These are phyloP conservation scores for Dendrolimus kikuchii DNA, from an alignment of 1,140 invertebrate species.

Conservation along the genomic window DNA sequence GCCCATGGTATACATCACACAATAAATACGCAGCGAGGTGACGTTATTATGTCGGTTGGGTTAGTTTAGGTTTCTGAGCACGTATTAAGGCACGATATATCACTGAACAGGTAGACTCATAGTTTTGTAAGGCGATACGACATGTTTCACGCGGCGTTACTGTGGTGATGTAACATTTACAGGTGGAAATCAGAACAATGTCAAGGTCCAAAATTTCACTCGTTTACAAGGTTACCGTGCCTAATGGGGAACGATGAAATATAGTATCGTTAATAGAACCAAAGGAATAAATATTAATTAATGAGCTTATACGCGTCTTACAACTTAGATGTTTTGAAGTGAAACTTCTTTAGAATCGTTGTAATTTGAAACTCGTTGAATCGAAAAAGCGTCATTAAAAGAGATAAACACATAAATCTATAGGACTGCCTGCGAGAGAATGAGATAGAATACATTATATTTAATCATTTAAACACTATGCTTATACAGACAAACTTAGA, in stretches of 20 bases:
- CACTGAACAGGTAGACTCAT: slow-evolving; percentile 15
- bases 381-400: too few relatives aligned
- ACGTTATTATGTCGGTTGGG: background rate
- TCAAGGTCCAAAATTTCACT: slow-evolving; percentile 49
- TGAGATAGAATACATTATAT: too few relatives aligned
- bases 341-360: too few relatives aligned
- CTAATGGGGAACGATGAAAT: background rate
- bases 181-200: slow-evolving; percentile 39
- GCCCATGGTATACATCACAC: slow-evolving; percentile 6
- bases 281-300: too few relatives aligned
- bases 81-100: slow-evolving; percentile 22
- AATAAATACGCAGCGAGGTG: slow-evolving; percentile 2
- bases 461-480: too few relatives aligned
- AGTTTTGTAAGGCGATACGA: slow-evolving; percentile 29
- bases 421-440: too few relatives aligned
- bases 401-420: too few relatives aligned
- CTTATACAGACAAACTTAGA: too few relatives aligned
- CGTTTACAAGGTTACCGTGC: slow-evolving; percentile 3
- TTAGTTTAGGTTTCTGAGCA: slow-evolving; percentile 22
- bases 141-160: slow-evolving; percentile 21
- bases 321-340: too few relatives aligned
- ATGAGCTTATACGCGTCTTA: too few relatives aligned
- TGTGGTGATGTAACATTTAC: slow-evolving; percentile 25
- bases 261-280: background rate
- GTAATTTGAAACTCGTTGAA: too few relatives aligned